Percentiles rank a stretch among this genome's conserved stretches.
phyloP scores from a whole-genome alignment of 2,113 vertebrate genomes.

The Gorsachius goisagi region DNA sequence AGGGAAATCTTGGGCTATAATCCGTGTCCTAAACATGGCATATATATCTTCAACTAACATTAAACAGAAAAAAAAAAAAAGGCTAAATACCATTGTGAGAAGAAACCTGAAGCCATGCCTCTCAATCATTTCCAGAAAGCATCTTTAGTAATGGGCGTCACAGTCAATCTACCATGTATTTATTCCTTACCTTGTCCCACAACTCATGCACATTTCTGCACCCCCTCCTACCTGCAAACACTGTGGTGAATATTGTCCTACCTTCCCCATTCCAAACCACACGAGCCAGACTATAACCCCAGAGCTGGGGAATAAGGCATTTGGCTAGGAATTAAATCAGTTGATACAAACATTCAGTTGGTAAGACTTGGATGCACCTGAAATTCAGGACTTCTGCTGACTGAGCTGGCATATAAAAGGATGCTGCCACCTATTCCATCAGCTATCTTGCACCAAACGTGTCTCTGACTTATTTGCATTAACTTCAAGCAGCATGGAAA shows the following conservation, averaged over 20 bases:
- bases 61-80: background rate
- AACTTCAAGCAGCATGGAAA: background rate
- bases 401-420: background rate
- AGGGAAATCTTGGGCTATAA: background rate
- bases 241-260: background rate
- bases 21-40: background rate
- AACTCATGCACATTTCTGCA: background rate
- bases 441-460: accelerated
- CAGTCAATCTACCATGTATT: background rate
- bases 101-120: background rate
- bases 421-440: background rate
- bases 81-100: background rate
- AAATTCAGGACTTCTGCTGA: background rate
- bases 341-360: background rate
- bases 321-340: background rate
- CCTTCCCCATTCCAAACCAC: background rate
- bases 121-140: background rate
- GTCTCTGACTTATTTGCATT: background rate
- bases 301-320: background rate
- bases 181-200: background rate
- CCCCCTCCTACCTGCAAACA: background rate
- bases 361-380: background rate
- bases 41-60: background rate
- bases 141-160: background rate
- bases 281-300: background rate